phyloP scores from a whole-genome alignment of 2,113 vertebrate species.

The Chelonoidis abingdonii region DNA sequence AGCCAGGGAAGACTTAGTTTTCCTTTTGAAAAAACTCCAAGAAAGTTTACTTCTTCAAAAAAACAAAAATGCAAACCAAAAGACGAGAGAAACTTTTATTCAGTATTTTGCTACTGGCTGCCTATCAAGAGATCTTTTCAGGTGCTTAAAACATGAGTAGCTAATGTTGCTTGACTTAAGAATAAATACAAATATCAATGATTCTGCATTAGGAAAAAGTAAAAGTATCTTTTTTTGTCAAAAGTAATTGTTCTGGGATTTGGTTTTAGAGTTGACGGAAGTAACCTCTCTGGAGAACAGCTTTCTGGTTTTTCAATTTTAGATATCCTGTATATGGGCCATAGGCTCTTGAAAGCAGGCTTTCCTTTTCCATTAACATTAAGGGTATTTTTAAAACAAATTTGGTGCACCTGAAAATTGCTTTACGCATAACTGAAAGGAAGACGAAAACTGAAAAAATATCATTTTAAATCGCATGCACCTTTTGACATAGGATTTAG shows the following conservation, averaged over 20 bases:
- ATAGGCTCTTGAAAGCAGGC: background rate
- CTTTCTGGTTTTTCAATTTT: background rate
- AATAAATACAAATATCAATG: background rate
- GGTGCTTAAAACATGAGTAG: background rate
- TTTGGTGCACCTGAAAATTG: background rate
- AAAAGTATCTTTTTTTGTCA: background rate
- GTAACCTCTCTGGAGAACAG: background rate
- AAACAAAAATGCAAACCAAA: background rate
- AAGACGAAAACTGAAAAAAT: background rate
- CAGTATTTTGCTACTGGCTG: background rate
- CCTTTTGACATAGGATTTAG: background rate
- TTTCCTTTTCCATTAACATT: background rate
- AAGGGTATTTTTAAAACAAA: background rate
- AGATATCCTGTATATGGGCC: background rate
- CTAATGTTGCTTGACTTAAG: constrained; percentile 2
- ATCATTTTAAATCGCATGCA: background rate
- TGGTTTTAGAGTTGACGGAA: background rate
- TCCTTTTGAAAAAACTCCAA: background rate
- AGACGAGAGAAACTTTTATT: background rate
- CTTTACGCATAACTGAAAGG: background rate
- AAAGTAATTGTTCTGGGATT: background rate
- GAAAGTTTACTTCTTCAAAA: background rate
- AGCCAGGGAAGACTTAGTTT: background rate
- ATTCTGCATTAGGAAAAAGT: background rate
- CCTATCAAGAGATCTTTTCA: constrained; percentile 4